Base-by-base conservation (phyloP, 2,888 invertebrate genomes). In the Nomada lathburiana region DNA sequence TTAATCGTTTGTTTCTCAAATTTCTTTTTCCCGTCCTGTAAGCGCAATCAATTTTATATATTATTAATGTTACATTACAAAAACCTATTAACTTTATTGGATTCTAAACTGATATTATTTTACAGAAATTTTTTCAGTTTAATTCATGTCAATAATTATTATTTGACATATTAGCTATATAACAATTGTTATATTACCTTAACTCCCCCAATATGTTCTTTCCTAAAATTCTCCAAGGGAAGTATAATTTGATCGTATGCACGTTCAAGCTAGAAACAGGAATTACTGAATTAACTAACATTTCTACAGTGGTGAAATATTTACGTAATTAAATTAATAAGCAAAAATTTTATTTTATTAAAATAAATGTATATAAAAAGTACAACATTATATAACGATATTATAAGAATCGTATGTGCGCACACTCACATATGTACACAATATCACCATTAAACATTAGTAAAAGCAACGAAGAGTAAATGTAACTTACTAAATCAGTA, bases 1-100 rank as follows among this genome's bases (percentile, higher is more conserved):
- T 99, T 99, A 87, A 97, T 96, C 3, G 99, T 99, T 94, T 99
- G 98, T 94, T 99, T 99, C 93, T 99, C 99, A 95, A 99, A 99
- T 94, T 98, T 98, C 95, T 99, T 99, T 94, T 98, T 99, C 76
- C 98, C 98, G 90, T 98, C 97, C 97, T 97, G 94, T 16, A 94
- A 80, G 23, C n/a, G 20, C n/a, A 57, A 26, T 5, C 44, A 0
- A n/a, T 26, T 36, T n/a, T 20, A 20, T 52, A 57, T 50, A 76
- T 42, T 20, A 18, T 63, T 57, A 36, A 36, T 62, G 18, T 53
- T 7, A 47, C 10, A 52, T 42, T 47, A 47, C 11, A 47, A 47
- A 47, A 36, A 36, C 7, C 36, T 36, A 29, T 29, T 29, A 29
- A 29, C 29, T 29, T 29, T 5, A 29, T 29, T 29, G 36, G 36